Conservation (phyloP, 1,140 invertebrate genomes). For the Neodiprion fabricii region DNA sequence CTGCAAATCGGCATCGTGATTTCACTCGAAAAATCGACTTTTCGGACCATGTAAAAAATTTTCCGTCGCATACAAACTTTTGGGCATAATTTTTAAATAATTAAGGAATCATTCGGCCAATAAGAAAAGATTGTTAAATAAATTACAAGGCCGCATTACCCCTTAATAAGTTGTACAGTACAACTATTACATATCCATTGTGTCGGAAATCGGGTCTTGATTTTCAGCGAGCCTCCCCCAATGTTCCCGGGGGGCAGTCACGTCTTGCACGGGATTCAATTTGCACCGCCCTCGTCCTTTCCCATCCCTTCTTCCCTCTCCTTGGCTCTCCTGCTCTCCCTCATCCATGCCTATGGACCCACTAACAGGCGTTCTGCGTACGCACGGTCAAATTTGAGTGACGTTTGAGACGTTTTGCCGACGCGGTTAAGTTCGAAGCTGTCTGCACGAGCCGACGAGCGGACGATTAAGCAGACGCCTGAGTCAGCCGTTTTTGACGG, state of each 20-base stretch:
- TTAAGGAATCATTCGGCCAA: too few relatives aligned
- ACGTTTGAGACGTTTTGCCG: slow-evolving; percentile 6
- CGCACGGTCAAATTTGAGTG: neutral
- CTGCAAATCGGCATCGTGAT: too few relatives aligned
- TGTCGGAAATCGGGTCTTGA: slow-evolving; percentile 55
- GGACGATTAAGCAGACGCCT: neutral
- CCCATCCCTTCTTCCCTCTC: slow-evolving; percentile 19
- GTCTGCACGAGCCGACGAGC: neutral
- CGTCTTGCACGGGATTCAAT: slow-evolving; percentile 59
- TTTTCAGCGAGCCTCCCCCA: slow-evolving; percentile 53
- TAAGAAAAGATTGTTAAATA: too few relatives aligned
- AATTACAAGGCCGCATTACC: too few relatives aligned
- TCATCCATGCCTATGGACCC: neutral
- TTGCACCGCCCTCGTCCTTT: slow-evolving; percentile 38
- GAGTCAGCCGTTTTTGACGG: neutral
- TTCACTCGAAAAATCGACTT: too few relatives aligned
- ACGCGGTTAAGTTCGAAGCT: neutral
- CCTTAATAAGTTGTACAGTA: too few relatives aligned
- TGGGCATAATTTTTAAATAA: too few relatives aligned
- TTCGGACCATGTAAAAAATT: too few relatives aligned
- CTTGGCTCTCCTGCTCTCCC: neutral
- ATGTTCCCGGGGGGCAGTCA: slow-evolving; percentile 55
- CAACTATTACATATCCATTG: slow-evolving; percentile 28
- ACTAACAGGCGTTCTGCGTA: neutral
- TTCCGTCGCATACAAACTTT: too few relatives aligned